Percentiles rank a stretch among this genome's conserved stretches.
These are phyloP conservation scores for Rhagonycha fulva DNA, from an alignment of 2,888 invertebrate species.

Conservation along the genomic window DNA sequence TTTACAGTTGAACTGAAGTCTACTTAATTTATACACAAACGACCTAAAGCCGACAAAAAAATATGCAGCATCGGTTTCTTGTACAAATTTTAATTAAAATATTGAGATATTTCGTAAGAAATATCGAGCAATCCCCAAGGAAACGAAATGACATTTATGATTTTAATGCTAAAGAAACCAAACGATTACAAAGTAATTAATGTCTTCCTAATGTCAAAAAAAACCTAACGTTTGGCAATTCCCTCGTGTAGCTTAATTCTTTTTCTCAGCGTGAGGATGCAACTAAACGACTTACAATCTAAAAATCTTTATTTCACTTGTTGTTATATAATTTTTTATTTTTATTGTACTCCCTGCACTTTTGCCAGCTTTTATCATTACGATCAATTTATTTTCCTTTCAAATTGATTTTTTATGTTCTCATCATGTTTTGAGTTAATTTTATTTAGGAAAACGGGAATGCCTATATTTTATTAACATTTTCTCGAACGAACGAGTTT, in stretches of 20 bases:
- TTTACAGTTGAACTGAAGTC: no score
- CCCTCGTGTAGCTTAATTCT: background rate
- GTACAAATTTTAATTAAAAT: no score
- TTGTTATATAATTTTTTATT: background rate
- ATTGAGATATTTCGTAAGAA: background rate
- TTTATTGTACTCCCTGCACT: background rate
- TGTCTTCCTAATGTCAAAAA: background rate
- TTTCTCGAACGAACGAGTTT: background rate
- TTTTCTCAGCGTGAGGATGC: background rate
- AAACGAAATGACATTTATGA: background rate
- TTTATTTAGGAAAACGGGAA: background rate
- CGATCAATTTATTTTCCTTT: background rate
- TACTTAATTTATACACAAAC: no score
- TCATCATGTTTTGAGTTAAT: background rate
- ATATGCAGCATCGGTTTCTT: no score
- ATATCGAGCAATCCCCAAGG: background rate
- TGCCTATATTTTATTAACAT: background rate
- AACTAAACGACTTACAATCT: background rate
- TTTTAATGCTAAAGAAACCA: background rate
- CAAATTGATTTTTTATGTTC: background rate
- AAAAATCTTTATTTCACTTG: background rate
- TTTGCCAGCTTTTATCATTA: background rate
- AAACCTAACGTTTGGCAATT: background rate
- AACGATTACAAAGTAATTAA: background rate
- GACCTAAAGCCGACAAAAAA: no score